phyloP scores from a whole-genome alignment of 2,888 invertebrate species.

The Clivina fossor region DNA sequence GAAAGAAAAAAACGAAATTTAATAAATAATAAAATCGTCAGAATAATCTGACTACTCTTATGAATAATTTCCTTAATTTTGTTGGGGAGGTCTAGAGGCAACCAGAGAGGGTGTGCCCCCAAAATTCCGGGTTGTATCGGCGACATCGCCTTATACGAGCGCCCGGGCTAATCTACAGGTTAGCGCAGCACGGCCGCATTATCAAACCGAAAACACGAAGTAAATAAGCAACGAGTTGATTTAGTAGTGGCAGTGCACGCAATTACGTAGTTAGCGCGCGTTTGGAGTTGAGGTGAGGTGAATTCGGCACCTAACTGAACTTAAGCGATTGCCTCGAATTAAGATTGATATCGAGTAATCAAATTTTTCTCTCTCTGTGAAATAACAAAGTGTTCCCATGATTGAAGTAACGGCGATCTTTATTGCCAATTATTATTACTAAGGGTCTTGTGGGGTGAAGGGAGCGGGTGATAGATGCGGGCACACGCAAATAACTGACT shows the following conservation, averaged over 20 bases:
- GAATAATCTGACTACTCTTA: background rate
- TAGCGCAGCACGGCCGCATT: slow-evolving; percentile 3
- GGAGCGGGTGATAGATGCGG: slow-evolving; percentile 4
- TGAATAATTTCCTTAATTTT: background rate
- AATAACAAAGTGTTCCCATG: slow-evolving; percentile 1
- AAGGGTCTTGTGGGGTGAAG: slow-evolving; percentile 6
- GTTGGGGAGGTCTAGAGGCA: too few relatives aligned
- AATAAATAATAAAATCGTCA: slow-evolving; percentile 1
- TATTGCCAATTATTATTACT: slow-evolving; percentile 24
- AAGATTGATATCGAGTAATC: slow-evolving; percentile 47
- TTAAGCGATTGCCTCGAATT: slow-evolving; percentile 45
- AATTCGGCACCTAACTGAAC: too few relatives aligned
- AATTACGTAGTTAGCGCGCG: slow-evolving; percentile 23
- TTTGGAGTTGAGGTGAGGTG: background rate
- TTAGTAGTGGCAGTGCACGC: slow-evolving; percentile 12
- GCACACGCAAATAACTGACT: slow-evolving; percentile 7
- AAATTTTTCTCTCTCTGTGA: slow-evolving; percentile 42
- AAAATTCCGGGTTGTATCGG: too few relatives aligned
- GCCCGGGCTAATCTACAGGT: slow-evolving; percentile 7
- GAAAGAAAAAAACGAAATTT: too few relatives aligned
- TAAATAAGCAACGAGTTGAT: slow-evolving; percentile 18
- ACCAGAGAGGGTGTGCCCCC: too few relatives aligned
- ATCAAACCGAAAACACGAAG: slow-evolving; percentile 32
- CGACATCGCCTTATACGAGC: too few relatives aligned
- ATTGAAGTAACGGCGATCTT: slow-evolving; percentile 11